Evolutionary conservation across 2,888 invertebrate species (phyloP).

Genomic region (Laspeyria flexula): DNA sequence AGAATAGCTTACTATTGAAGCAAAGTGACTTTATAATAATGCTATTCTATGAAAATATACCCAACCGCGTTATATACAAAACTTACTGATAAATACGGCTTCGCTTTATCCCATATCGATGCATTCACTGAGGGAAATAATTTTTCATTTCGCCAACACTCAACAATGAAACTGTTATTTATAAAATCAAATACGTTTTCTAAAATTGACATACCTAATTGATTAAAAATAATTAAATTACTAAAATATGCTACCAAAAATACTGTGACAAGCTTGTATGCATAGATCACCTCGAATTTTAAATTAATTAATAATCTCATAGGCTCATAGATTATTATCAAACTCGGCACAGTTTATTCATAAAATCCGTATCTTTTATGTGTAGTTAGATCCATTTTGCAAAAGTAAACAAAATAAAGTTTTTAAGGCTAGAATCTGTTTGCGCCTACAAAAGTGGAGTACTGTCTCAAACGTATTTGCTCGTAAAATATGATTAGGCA

Average conservation of each 20-base stretch:
- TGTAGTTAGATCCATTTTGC: too few species aligned
- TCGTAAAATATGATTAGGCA: too few species aligned
- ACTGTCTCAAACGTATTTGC: too few species aligned
- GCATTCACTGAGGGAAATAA: constrained; percentile 64
- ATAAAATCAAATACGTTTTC: constrained; percentile 62
- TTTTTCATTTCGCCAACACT: constrained; percentile 45
- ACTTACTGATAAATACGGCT: constrained; percentile 65
- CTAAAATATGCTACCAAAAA: constrained; percentile 50
- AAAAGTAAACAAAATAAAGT: too few species aligned
- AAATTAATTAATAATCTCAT: constrained; percentile 58
- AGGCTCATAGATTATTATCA: constrained; percentile 51
- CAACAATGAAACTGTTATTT: constrained; percentile 42
- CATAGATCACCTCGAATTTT: constrained; percentile 70
- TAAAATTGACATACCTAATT: constrained; percentile 71
- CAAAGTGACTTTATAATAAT: too few species aligned
- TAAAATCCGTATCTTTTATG: background rate
- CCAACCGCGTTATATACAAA: background rate
- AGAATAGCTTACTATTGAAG: too few species aligned
- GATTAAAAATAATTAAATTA: constrained; percentile 67
- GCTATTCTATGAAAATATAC: too few species aligned
- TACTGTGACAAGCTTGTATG: constrained; percentile 51
- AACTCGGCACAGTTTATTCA: too few species aligned
- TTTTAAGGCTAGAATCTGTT: too few species aligned
- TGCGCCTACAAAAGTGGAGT: too few species aligned
- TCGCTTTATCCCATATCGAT: constrained; percentile 58